phyloP scores from a whole-genome alignment of 2,113 vertebrate species.

The Scortum barcoo region DNA sequence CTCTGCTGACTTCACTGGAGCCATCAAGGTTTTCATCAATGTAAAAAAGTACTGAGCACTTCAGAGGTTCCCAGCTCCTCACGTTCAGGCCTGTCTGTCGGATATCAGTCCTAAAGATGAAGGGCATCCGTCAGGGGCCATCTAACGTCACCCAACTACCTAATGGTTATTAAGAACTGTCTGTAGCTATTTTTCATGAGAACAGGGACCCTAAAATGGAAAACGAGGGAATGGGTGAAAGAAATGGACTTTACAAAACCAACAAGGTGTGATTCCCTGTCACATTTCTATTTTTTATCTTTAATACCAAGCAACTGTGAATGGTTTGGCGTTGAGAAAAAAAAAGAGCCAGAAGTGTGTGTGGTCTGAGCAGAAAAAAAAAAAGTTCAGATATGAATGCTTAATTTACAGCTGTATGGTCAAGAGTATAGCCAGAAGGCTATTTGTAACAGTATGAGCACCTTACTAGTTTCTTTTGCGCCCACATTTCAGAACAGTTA shows the following conservation, averaged over 20 bases:
- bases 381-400: constrained; percentile 40
- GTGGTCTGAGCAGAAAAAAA: constrained; percentile 21
- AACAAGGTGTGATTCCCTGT: constrained; percentile 46
- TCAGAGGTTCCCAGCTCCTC: constrained; percentile 15
- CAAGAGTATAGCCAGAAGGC: constrained; percentile 27
- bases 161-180: constrained; percentile 46
- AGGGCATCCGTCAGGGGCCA: constrained; percentile 26
- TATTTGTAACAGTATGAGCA: constrained; percentile 52
- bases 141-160: constrained; percentile 44
- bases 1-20: constrained; percentile 98
- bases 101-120: constrained; percentile 39
- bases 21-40: constrained; percentile 99
- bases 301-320: constrained; percentile 76
- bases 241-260: constrained; percentile 41
- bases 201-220: constrained; percentile 62
- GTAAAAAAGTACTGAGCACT: constrained; percentile 91
- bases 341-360: constrained; percentile 2
- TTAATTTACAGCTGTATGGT: constrained; percentile 42
- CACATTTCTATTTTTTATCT: constrained; percentile 64
- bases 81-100: not conserved
- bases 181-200: constrained; percentile 49
- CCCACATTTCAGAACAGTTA: constrained; percentile 33
- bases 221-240: constrained; percentile 41
- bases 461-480: constrained; percentile 55
- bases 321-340: constrained; percentile 42